Base-by-base conservation (phyloP, 2,113 vertebrate species). In the Nothocercus julius region DNA sequence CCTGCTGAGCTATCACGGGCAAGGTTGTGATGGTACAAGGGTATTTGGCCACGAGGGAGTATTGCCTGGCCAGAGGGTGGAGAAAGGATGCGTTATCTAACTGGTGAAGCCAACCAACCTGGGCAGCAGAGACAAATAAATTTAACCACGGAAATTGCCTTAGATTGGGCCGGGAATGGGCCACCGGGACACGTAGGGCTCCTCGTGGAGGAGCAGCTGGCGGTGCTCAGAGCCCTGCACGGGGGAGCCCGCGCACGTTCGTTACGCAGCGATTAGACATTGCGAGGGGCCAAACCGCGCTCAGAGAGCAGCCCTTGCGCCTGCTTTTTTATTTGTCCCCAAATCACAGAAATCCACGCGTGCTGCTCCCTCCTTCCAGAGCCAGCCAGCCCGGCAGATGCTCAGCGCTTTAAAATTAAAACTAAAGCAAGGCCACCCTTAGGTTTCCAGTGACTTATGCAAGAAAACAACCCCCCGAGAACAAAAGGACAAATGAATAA, bases 321-420 rank as follows among this genome's bases (percentile, higher is more conserved):
- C 76, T 42, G 8, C 61, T 34, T 95, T 74, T 91, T 90, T 45
- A 64, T 78, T 87, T 95, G 80, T 58, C 66, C 88, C 73, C 79
- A 45, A 87, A 85, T 61, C 67, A 61, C 21, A 42, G 77, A 74
- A 84, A 83, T 47, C 66, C 59, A 40, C 73, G 56, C 27, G 38
- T 3, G 0, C 49, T 3, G 8, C 69, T 94, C 40, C 40, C 42
- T 30, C 11, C 42, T 84, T 92, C 70, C 54, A 61, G 80, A 78
- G 58, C 45, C 47, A 51, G 82, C 47, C 45, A 63, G 5, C 44
- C 32, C 62, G 59, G 69, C 25, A 66, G 34, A 49, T 47, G 66
- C 38, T 13, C 53, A 74, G 61, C 82, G 73, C 63, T 59, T 82
- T 82, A 75, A 96, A 95, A 96, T 87, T 70, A 87, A 97, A 96